A percentile compares a stretch with the other conserved stretches of the same genome.
Conservation (phyloP, 2,113 vertebrate species). For the Turnix velox region DNA sequence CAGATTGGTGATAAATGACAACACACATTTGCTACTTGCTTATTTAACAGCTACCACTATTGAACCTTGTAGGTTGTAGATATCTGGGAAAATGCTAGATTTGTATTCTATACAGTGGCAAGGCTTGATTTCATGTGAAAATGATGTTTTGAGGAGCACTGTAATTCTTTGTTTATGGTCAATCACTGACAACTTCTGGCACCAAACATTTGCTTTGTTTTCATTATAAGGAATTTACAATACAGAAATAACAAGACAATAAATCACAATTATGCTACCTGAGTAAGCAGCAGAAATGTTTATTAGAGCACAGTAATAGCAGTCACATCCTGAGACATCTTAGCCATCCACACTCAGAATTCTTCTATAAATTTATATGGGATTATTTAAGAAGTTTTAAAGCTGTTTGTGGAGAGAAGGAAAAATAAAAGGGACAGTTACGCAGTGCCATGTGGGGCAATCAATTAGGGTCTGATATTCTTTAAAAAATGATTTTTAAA, state of each 20-base stretch:
- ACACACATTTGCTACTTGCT: neutral
- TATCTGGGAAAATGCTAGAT: neutral
- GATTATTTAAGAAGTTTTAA: neutral
- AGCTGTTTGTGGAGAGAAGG: neutral
- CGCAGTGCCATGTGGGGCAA: neutral
- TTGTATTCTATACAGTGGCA: neutral
- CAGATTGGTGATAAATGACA: neutral
- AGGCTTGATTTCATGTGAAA: neutral
- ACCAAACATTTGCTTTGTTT: neutral
- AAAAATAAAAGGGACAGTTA: neutral
- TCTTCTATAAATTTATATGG: neutral
- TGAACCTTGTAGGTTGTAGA: neutral
- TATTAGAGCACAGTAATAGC: neutral
- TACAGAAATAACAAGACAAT: conserved; percentile 29
- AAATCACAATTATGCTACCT: conserved; percentile 21
- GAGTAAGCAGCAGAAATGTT: conserved; percentile 4
- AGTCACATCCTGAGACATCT: neutral
- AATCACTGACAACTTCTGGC: neutral
- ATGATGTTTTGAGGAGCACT: neutral
- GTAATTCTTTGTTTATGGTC: neutral
- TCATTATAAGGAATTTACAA: neutral
- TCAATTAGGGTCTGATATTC: neutral
- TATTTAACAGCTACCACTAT: conserved; percentile 1
- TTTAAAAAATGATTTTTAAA: neutral
- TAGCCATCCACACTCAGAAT: neutral